Percentiles rank a stretch among this genome's conserved stretches.
phyloP scores from a whole-genome alignment of 2,888 invertebrate species.

The Mythimna vitellina region DNA sequence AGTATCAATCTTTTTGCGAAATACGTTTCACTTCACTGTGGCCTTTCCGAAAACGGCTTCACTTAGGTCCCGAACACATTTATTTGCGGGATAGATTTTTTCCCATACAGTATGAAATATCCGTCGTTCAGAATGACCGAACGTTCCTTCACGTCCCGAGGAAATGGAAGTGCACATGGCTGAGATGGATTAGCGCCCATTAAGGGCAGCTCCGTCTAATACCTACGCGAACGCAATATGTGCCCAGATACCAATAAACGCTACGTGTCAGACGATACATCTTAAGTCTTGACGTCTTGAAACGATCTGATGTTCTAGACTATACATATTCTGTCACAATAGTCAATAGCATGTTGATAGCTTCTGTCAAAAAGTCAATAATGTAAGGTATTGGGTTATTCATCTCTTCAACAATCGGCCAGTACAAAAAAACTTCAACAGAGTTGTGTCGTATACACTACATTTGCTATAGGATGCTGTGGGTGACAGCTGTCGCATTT shows the following conservation, averaged over 20 bases:
- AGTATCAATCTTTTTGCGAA: neutral
- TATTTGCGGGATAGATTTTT: conserved; percentile 56
- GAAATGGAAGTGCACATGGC: conserved; percentile 73
- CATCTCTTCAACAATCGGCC: too few relatives aligned
- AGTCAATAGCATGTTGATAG: neutral
- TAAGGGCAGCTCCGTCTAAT: conserved; percentile 66
- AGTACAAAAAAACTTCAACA: too few relatives aligned
- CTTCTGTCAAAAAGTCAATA: neutral
- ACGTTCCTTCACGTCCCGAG: conserved; percentile 64
- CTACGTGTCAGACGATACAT: conserved; percentile 49
- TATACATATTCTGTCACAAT: neutral
- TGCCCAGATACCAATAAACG: conserved; percentile 62
- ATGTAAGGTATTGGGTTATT: too few relatives aligned
- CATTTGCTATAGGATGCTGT: too few relatives aligned
- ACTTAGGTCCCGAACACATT: conserved; percentile 46
- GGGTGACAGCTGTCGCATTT: too few relatives aligned
- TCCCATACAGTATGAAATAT: conserved; percentile 59
- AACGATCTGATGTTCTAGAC: neutral
- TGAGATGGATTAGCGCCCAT: conserved; percentile 77
- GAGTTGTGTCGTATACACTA: neutral
- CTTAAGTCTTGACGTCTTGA: conserved; percentile 29
- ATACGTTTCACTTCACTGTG: neutral
- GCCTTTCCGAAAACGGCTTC: conserved; percentile 27
- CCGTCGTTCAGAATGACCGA: conserved; percentile 63
- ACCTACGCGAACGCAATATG: conserved; percentile 62